Evolutionary conservation across 2,888 invertebrate species (phyloP).

Genomic region (Xestoiulus laeticollis): DNA sequence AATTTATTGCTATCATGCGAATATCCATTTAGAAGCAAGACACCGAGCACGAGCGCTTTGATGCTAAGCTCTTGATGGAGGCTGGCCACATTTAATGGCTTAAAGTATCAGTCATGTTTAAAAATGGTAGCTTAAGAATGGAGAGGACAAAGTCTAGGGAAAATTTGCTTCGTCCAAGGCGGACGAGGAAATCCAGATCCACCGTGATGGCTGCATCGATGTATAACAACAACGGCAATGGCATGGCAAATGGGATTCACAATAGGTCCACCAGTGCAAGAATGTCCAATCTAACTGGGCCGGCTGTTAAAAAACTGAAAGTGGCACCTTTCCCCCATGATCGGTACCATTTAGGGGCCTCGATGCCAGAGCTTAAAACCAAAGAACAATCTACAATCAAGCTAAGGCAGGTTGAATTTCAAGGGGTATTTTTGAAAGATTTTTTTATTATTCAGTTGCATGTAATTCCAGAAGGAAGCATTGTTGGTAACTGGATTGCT

Average conservation of each 20-base stretch:
- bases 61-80: neutral
- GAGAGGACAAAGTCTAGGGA: conserved; percentile 13
- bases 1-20: neutral
- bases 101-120: neutral
- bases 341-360: neutral
- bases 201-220: neutral
- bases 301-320: neutral
- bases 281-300: neutral
- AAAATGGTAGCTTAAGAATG: conserved; percentile 3
- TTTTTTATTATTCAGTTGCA: neutral
- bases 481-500: neutral
- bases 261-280: neutral
- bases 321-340: neutral
- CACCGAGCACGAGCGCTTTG: neutral
- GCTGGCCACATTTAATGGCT: neutral
- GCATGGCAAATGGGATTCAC: neutral
- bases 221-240: neutral
- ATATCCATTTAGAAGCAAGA: neutral
- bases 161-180: neutral
- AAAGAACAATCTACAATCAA: neutral
- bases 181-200: neutral
- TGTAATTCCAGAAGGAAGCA: neutral
- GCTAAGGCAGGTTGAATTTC: neutral
- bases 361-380: neutral
- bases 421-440: neutral